phyloP scores from a whole-genome alignment of 2,888 invertebrate species.

The Idaea aversata region DNA sequence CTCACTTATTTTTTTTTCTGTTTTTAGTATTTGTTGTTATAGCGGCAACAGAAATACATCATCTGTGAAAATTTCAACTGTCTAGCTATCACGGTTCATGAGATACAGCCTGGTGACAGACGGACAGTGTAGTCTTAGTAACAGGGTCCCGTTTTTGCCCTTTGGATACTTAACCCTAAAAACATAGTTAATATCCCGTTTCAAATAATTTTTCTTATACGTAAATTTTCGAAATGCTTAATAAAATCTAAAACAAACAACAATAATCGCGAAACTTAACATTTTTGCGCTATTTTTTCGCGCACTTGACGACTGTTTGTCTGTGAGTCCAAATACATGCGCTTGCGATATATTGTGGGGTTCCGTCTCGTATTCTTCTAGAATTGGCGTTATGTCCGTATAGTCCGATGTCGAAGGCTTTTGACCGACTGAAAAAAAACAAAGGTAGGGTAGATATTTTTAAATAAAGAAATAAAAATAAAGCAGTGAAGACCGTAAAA shows the following conservation, averaged over 20 bases:
- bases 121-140: no score
- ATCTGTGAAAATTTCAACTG: no score
- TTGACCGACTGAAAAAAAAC: constrained; percentile 47
- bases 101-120: no score
- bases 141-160: neutral
- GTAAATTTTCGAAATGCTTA: neutral
- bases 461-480: no score
- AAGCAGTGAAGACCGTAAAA: no score
- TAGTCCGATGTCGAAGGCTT: constrained; percentile 58
- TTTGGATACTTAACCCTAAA: neutral
- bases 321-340: constrained; percentile 45
- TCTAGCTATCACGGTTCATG: no score
- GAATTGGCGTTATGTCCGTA: constrained; percentile 60
- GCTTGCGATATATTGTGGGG: constrained; percentile 60
- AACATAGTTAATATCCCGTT: neutral
- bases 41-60: no score
- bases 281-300: constrained; percentile 33
- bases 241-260: constrained; percentile 23
- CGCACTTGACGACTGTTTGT: constrained; percentile 24
- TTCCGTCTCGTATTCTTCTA: constrained; percentile 57
- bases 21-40: no score
- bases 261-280: constrained; percentile 31
- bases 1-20: no score
- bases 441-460: neutral
- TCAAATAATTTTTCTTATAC: no score